These are phyloP conservation scores for Fragum fragum DNA, from an alignment of 2,888 invertebrate species.

Conservation along the genomic window DNA sequence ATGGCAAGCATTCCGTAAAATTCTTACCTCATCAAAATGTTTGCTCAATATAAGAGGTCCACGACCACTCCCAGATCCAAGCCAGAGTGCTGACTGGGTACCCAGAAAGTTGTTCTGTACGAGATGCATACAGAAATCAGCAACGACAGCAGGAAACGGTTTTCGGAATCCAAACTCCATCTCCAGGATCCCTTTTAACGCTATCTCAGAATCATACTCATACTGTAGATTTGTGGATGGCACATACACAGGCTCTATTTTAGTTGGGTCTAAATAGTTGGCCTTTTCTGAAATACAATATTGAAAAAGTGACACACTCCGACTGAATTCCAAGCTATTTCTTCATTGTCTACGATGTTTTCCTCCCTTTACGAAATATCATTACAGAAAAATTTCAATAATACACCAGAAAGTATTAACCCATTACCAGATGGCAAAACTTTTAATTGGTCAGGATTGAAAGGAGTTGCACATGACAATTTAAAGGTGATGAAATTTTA, in stretches of 20 bases:
- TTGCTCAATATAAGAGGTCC: constrained; percentile 77
- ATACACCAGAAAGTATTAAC: too few relatives aligned
- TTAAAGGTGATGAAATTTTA: too few relatives aligned
- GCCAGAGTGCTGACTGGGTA: constrained; percentile 73
- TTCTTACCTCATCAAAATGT: constrained; percentile 76
- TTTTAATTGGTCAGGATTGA: too few relatives aligned
- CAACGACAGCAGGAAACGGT: constrained; percentile 71
- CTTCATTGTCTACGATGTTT: too few relatives aligned
- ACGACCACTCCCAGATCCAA: constrained; percentile 80
- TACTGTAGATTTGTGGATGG: constrained; percentile 78
- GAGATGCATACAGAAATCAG: constrained; percentile 68
- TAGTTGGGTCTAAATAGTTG: constrained; percentile 49
- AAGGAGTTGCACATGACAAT: too few relatives aligned
- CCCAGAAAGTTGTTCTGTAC: constrained; percentile 56
- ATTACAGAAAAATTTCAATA: too few relatives aligned
- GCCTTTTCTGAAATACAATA: constrained; percentile 63
- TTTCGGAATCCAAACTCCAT: constrained; percentile 82
- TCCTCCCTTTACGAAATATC: too few relatives aligned
- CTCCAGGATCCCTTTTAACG: constrained; percentile 78
- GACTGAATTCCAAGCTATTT: too few relatives aligned
- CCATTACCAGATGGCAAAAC: too few relatives aligned
- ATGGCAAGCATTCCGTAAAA: too few relatives aligned
- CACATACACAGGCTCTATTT: constrained; percentile 51
- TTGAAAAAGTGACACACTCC: too few relatives aligned
- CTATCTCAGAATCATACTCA: constrained; percentile 70